Evolutionary conservation across 1,140 invertebrate genomes (phyloP).

Genomic region (Spodoptera frugiperda): DNA sequence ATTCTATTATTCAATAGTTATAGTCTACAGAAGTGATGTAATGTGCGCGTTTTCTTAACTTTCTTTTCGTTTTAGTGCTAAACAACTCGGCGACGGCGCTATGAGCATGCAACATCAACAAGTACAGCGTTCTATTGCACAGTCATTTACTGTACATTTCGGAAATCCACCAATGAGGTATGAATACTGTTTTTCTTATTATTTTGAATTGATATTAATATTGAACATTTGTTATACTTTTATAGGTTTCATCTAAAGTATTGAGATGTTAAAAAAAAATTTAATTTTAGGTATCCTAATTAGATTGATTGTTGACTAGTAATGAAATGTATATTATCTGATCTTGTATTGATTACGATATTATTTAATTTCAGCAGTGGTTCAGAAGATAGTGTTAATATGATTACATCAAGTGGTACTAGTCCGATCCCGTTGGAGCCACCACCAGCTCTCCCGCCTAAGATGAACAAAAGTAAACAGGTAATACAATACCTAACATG

Average conservation of each 20-base stretch:
- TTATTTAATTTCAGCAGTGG: slow-evolving; percentile 63
- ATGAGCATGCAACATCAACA: slow-evolving; percentile 74
- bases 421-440: slow-evolving; percentile 85
- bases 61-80: slow-evolving; percentile 66
- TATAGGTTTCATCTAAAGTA: too few relatives aligned
- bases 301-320: too few relatives aligned
- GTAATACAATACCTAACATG: slow-evolving; percentile 52
- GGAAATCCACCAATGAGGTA: slow-evolving; percentile 75
- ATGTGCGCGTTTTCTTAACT: neutral
- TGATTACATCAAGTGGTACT: slow-evolving; percentile 70
- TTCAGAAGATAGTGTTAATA: slow-evolving; percentile 78
- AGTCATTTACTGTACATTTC: slow-evolving; percentile 79
- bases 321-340: neutral
- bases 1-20: too few relatives aligned
- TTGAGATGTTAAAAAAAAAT: too few relatives aligned
- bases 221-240: too few relatives aligned
- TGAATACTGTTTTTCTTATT: neutral
- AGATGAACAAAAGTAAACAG: slow-evolving; percentile 87
- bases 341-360: neutral
- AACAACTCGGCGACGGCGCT: slow-evolving; percentile 66
- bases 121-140: slow-evolving; percentile 77
- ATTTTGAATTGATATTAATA: neutral
- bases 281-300: too few relatives aligned
- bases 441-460: slow-evolving; percentile 93
- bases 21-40: neutral